Evolutionary conservation across 2,797 vertebrate genomes (phyloP).

Genomic region (Potorous gilbertii): DNA sequence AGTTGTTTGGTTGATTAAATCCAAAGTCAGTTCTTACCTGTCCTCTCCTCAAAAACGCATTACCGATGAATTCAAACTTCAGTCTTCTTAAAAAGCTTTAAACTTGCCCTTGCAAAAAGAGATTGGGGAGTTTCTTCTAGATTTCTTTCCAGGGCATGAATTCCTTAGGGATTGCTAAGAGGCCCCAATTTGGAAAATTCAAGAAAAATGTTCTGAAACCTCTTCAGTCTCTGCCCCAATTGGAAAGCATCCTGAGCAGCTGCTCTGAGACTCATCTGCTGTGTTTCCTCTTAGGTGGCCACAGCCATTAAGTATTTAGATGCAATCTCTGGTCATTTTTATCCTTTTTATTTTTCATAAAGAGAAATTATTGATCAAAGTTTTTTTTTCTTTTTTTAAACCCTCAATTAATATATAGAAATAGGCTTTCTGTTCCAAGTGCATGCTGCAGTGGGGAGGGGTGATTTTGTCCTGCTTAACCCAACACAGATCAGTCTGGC

Average conservation of each 20-base stretch:
- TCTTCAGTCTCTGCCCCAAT: constrained; percentile 77
- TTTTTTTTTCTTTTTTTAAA: constrained; percentile 86
- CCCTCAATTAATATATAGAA: constrained; percentile 80
- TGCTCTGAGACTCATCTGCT: constrained; percentile 78
- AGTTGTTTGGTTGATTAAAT: not conserved
- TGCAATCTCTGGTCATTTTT: constrained; percentile 82
- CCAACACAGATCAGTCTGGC: constrained; percentile 64
- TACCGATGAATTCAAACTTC: not conserved
- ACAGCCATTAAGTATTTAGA: constrained; percentile 81
- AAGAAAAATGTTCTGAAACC: constrained; percentile 75
- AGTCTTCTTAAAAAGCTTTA: not conserved
- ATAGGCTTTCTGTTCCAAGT: constrained; percentile 78
- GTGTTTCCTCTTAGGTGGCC: constrained; percentile 76
- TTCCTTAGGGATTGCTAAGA: constrained; percentile 72
- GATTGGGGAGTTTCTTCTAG: not conserved
- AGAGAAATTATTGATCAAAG: constrained; percentile 81
- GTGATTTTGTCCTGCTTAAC: constrained; percentile 63
- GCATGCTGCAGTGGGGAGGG: constrained; percentile 74
- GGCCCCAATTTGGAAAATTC: constrained; percentile 77
- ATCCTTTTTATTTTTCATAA: constrained; percentile 81
- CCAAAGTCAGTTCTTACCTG: not conserved
- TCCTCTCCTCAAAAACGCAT: not conserved
- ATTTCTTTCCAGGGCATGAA: constrained; percentile 46
- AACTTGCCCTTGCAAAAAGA: not conserved
- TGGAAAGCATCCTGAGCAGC: constrained; percentile 78